Conservation (phyloP, 92 coral and sea anemone species). For the Nematostella vectensis region DNA sequence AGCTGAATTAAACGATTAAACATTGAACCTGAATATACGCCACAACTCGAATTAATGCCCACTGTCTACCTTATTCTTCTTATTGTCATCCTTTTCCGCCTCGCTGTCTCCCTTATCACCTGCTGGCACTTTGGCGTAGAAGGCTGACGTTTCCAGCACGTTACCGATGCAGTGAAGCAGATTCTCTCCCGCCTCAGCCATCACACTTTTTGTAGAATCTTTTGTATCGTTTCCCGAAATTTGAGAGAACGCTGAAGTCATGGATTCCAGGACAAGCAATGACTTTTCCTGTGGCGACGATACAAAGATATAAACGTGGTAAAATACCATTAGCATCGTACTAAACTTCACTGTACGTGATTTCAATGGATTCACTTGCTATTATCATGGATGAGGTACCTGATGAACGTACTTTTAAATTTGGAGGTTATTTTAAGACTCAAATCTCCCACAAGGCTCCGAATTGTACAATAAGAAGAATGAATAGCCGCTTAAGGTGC, state of each 20-base stretch:
- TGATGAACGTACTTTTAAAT: too few relatives aligned
- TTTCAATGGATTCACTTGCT: too few relatives aligned
- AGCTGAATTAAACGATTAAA: too few relatives aligned
- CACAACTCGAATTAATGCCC: neutral
- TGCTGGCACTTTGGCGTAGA: conserved; percentile 13
- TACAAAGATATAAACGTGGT: too few relatives aligned
- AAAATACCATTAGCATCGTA: too few relatives aligned
- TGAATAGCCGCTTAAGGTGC: too few relatives aligned
- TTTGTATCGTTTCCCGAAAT: conserved; percentile 20
- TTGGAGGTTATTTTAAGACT: too few relatives aligned
- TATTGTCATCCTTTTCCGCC: neutral
- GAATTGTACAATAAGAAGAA: too few relatives aligned
- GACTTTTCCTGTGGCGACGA: conserved; percentile 42
- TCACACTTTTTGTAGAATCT: conserved; percentile 23
- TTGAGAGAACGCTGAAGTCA: conserved; percentile 34
- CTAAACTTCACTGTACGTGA: too few relatives aligned
- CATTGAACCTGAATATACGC: too few relatives aligned
- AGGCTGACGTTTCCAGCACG: conserved; percentile 44
- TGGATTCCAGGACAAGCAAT: conserved; percentile 51
- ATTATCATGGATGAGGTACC: too few relatives aligned
- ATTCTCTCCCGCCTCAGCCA: conserved; percentile 55
- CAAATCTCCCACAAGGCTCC: too few relatives aligned
- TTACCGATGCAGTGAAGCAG: conserved; percentile 73
- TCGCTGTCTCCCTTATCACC: neutral
- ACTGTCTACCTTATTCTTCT: neutral